Evolutionary conservation across 2,113 vertebrate species (phyloP), one percentile per base, ranked within the genome.

Genomic region (Zosterops japonicus): DNA sequence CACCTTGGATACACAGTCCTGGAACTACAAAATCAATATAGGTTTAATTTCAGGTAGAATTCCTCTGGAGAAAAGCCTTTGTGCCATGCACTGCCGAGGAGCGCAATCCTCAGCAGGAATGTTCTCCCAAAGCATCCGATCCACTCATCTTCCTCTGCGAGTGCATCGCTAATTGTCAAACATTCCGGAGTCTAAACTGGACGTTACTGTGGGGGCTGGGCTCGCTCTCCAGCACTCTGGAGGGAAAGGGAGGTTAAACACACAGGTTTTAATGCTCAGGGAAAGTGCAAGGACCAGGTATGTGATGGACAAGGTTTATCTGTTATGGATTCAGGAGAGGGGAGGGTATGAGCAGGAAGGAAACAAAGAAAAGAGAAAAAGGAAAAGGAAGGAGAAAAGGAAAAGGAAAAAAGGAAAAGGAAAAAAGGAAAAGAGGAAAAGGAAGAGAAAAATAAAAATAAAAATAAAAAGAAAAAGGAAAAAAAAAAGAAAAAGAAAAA

Each of bases 181-280:
- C 49, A 46, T 61, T 33, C 89, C 7, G 12, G 47, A 77, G 83
- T 44, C 86, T 97, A 93, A 89, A 90, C 29, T 55, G 91, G 89
- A 53, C 23, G 31, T 81, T 67, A 93, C 50, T 72, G 82, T 33
- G 60, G 85, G 87, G 90, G n/a, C 77, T 61, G 69, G 68, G 89
- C 81, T 86, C 75, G 9, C 82, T 90, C 88, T 92, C 87, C 87
- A 94, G 95, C 74, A 47, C 69, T 91, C 88, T 95, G 92, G 61
- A 93, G 95, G 96, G 94, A 82, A 91, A 94, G 71, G 96, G 77
- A 84, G 72, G 80, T 96, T 68, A 71, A 93, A 97, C 97, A 98
- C 98, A 98, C 88, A 93, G 98, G 97, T 97, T 97, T 98, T 98
- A 98, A 97, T 98, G 97, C 94, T 96, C 97, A 92, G 97, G 97